Conservation (phyloP, 2,797 vertebrate genomes). For the Mus minutoides region DNA sequence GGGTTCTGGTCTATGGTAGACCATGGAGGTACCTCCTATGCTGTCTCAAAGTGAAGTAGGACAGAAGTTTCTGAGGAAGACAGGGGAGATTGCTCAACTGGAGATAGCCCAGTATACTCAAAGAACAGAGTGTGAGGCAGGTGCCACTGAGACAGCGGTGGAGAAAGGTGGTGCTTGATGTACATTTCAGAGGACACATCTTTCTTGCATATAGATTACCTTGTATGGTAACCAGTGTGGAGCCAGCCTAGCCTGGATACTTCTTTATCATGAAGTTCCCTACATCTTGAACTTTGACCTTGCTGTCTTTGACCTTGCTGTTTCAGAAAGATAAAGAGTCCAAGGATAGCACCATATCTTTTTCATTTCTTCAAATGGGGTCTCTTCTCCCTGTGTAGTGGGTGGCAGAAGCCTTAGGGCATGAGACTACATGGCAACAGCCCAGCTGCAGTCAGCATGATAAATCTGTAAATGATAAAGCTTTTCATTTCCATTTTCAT, state of each 20-base stretch:
- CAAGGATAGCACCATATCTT: constrained; percentile 45
- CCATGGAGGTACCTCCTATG: not conserved
- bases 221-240: not conserved
- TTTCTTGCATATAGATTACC: not conserved
- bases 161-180: not conserved
- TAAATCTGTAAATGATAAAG: constrained; percentile 59
- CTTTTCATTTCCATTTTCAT: constrained; percentile 61
- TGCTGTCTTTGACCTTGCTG: constrained; percentile 3
- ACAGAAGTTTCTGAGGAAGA: constrained; percentile 13
- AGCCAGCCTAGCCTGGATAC: not conserved
- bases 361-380: constrained; percentile 55
- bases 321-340: constrained; percentile 58
- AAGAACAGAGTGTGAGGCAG: not conserved
- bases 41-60: not conserved
- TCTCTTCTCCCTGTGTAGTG: not conserved
- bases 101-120: not conserved
- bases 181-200: not conserved
- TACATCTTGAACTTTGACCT: constrained; percentile 37
- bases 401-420: not conserved
- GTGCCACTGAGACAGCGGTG: not conserved
- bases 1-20: constrained; percentile 8
- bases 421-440: constrained; percentile 54
- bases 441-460: constrained; percentile 46
- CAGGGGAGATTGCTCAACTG: not conserved
- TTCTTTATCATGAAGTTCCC: no score